phyloP scores from a whole-genome alignment of 1,140 invertebrate species.

The Drusus annulatus region DNA sequence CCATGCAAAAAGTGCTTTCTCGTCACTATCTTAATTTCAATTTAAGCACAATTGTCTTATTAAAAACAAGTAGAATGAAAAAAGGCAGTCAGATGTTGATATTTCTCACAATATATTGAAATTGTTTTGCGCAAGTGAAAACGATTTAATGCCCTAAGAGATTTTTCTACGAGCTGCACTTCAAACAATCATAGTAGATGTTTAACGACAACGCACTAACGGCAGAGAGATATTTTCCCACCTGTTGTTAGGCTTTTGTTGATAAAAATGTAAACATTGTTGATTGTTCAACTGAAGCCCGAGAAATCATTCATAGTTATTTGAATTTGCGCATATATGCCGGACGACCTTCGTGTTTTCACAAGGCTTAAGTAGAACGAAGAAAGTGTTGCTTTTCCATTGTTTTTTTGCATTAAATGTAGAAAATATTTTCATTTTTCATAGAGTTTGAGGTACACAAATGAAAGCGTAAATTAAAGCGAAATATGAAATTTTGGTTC shows the following conservation, averaged over 20 bases:
- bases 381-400: constrained; percentile 22
- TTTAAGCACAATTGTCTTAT: no score
- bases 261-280: constrained; percentile 31
- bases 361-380: constrained; percentile 18
- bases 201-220: neutral
- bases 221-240: constrained; percentile 15
- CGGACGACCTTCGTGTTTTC: constrained; percentile 39
- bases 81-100: no score
- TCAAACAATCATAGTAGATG: neutral
- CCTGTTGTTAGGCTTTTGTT: constrained; percentile 10
- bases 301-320: constrained; percentile 10
- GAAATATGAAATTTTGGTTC: constrained; percentile 17
- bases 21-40: no score
- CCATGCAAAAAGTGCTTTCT: no score
- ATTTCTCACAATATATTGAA: no score
- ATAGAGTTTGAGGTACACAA: constrained; percentile 36
- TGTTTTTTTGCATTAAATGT: constrained; percentile 11
- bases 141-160: no score
- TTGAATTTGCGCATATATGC: constrained; percentile 3
- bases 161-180: no score
- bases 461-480: constrained; percentile 34
- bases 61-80: no score
- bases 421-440: constrained; percentile 38
- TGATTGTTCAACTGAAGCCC: constrained; percentile 4
- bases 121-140: no score